These are phyloP conservation scores for Aphidius gifuensis DNA, from an alignment of 1,140 invertebrate species.

Conservation along the genomic window DNA sequence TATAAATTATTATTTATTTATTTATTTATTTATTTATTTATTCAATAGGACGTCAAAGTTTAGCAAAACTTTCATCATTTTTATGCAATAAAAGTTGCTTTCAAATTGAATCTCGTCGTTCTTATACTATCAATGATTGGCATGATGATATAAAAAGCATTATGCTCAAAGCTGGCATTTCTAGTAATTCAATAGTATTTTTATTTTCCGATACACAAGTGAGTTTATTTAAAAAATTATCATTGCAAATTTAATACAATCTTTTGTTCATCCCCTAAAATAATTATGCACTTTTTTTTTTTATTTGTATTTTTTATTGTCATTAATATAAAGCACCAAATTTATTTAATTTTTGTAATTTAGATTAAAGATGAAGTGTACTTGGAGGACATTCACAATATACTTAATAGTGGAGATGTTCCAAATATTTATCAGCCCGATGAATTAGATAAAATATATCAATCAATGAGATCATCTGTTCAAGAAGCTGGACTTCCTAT, in stretches of 20 bases:
- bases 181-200: conserved; percentile 62
- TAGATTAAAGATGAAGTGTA: conserved; percentile 66
- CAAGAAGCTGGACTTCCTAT: conserved; percentile 64
- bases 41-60: conserved; percentile 59
- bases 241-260: conserved; percentile 3
- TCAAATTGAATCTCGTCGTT: conserved; percentile 56
- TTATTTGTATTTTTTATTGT: not conserved
- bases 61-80: conserved; percentile 62
- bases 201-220: conserved; percentile 67
- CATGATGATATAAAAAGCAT: conserved; percentile 63
- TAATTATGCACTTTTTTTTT: not conserved
- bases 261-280: not conserved
- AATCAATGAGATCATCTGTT: conserved; percentile 61
- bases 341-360: not conserved
- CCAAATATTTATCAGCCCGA: conserved; percentile 66
- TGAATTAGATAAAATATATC: conserved; percentile 64
- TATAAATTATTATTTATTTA: not conserved
- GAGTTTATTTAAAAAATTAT: conserved; percentile 13
- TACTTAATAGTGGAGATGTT: conserved; percentile 68
- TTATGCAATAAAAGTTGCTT: conserved; percentile 63
- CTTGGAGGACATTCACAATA: conserved; percentile 68
- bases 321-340: no score
- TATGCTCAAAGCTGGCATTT: conserved; percentile 59
- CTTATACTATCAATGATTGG: conserved; percentile 60
- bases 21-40: conserved; percentile 3